Percentiles rank a stretch among this genome's conserved stretches.
phyloP scores from a whole-genome alignment of 2,888 invertebrate genomes.

The Margaritifera margaritifera region DNA sequence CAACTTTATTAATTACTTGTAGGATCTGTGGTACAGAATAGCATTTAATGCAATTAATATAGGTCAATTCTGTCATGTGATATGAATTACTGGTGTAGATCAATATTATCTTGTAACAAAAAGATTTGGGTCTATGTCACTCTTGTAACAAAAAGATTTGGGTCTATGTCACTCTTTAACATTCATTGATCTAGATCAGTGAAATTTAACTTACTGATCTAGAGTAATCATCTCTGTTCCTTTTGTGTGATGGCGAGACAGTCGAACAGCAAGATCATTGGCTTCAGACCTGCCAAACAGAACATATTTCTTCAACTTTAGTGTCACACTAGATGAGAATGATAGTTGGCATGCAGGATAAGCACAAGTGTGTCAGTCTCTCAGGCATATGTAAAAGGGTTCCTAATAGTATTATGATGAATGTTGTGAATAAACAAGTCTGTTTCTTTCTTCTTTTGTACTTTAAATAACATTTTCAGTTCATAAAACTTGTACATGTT shows the following conservation, averaged over 20 bases:
- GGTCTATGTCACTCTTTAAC: neutral
- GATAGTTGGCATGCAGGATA: neutral
- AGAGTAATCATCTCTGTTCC: constrained; percentile 91
- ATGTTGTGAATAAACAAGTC: too few species aligned
- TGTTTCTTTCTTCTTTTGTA: too few species aligned
- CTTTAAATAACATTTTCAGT: too few species aligned
- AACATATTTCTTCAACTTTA: constrained; percentile 1
- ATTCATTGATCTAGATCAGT: constrained; percentile 1
- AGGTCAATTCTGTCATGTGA: too few species aligned
- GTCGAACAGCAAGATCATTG: constrained; percentile 94
- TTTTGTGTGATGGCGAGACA: constrained; percentile 91
- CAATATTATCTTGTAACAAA: too few species aligned
- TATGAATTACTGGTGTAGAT: too few species aligned
- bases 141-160: neutral
- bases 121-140: too few species aligned
- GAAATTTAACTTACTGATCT: constrained; percentile 90
- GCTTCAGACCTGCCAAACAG: constrained; percentile 85
- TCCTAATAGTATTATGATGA: too few species aligned
- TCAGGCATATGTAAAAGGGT: neutral
- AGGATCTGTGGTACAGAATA: too few species aligned
- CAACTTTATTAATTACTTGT: too few species aligned
- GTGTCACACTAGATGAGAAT: neutral
- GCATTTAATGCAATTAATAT: too few species aligned
- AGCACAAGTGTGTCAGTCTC: neutral
- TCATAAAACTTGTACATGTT: too few species aligned